Conservation (phyloP, 2,113 vertebrate species). For the Zeus faber region DNA sequence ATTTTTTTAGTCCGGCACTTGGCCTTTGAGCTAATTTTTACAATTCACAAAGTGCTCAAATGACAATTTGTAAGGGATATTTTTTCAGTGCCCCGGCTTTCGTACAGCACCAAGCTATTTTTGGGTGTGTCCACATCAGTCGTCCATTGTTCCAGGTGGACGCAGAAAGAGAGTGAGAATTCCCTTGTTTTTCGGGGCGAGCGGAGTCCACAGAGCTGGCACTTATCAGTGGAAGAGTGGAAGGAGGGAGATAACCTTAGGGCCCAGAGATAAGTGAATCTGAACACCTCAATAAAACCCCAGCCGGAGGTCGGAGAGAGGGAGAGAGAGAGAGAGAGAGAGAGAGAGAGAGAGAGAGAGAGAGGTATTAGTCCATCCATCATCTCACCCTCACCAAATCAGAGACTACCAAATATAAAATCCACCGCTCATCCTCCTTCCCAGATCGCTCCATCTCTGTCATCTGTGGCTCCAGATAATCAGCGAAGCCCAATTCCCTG, state of each 20-base stretch:
- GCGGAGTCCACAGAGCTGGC: not conserved
- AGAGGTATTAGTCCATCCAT: slow-evolving; percentile 65
- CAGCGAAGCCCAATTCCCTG: slow-evolving; percentile 40
- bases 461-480: slow-evolving; percentile 55
- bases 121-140: not conserved
- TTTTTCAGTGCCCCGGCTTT: not conserved
- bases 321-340: slow-evolving; percentile 10
- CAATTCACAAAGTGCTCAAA: not conserved
- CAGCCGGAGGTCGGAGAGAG: slow-evolving; percentile 30
- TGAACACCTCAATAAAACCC: slow-evolving; percentile 64
- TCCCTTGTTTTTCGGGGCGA: no score
- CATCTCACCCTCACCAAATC: slow-evolving; percentile 63
- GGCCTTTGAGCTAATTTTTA: not conserved
- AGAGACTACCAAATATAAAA: slow-evolving; percentile 63
- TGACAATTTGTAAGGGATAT: not conserved
- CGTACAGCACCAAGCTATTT: not conserved
- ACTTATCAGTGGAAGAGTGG: slow-evolving; percentile 53
- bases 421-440: slow-evolving; percentile 65
- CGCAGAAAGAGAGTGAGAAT: not conserved
- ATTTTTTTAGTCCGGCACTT: no score
- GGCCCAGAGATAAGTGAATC: slow-evolving; percentile 67
- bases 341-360: slow-evolving; percentile 1
- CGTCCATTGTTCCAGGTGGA: not conserved
- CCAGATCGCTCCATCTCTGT: slow-evolving; percentile 55
- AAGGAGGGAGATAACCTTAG: slow-evolving; percentile 44